Base-by-base conservation (phyloP, 2,888 invertebrate species). In the Noctua pronuba region DNA sequence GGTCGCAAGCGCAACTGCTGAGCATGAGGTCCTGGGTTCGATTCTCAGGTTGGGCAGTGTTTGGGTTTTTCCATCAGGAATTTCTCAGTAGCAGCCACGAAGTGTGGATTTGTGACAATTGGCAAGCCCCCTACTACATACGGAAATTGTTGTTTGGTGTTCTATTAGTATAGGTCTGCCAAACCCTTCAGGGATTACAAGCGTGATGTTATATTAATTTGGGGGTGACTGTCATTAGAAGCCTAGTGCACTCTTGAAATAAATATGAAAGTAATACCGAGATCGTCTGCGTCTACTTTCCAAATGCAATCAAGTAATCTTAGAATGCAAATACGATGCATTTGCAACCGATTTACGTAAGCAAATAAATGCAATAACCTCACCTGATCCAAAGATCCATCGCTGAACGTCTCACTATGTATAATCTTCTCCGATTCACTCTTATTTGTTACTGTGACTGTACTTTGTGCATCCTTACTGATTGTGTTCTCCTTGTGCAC, bases 401-500 rank as follows among this genome's bases (percentile, higher is more conserved):
- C 96, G 18, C 86, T 89, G 46, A 92, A 89, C 0, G 94, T 92
- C 83, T 96, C 96, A 72, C 86, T 95, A 89, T 95, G 94, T 79
- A 94, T 90, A 31, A 94, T 46, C 87, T 96, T 96, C 84, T 96
- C 96, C 0, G 95, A 92, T 64, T 96, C 96, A 75, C 85, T 95
- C 85, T 96, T 96, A 86, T 91, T 95, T 77, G 95, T 94, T 92
- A 95, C 95, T 85, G 95, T 95, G 88, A 95, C 89, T 80, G 95
- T 94, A 86, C 93, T 95, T 60, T 94, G 94, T 86, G 94, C 92
- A 90, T 96, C 96, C 89, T 96, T 96, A 89, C 91, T 95, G 44
- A 92, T 62, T 70, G 94, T 92, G 83, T 92, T 96, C 83, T 96
- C 96, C 92, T 96, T 96, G 92, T 96, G 96, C 91, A 93, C 89